Percentiles rank a stretch among this genome's conserved stretches.
These are phyloP conservation scores for Sebastolobus alascanus DNA, from an alignment of 2,797 vertebrate genomes.

Conservation along the genomic window DNA sequence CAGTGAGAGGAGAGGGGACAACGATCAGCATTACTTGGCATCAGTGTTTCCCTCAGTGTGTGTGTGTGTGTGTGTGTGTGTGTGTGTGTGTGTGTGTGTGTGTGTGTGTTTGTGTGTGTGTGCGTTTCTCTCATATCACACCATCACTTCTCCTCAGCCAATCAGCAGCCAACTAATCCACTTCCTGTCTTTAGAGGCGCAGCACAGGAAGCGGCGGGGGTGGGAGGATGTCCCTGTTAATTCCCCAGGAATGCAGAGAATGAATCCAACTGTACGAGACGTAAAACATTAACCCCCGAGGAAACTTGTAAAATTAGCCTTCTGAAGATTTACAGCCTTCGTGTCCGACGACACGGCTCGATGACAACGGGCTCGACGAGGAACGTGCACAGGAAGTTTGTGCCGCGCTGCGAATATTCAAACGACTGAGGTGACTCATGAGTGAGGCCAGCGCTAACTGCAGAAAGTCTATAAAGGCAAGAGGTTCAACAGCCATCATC, in stretches of 20 bases:
- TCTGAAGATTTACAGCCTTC: not conserved
- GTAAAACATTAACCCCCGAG: conserved; percentile 60
- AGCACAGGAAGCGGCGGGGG: conserved; percentile 68
- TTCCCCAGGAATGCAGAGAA: conserved; percentile 72
- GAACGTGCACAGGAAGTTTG: conserved; percentile 14
- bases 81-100: conserved; percentile 4
- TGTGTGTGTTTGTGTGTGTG: conserved; percentile 1
- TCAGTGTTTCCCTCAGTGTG: conserved; percentile 4
- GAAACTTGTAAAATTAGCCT: conserved; percentile 7
- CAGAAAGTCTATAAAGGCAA: not conserved
- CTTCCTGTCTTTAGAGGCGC: conserved; percentile 75
- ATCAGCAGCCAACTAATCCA: conserved; percentile 58
- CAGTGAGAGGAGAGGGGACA: not conserved
- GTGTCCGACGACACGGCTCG: not conserved
- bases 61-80: conserved; percentile 1
- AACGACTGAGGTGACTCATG: not conserved
- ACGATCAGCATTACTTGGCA: not conserved
- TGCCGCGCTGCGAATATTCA: conserved; percentile 12
- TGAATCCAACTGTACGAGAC: conserved; percentile 47
- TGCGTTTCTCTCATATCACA: conserved; percentile 55
- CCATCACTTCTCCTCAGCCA: conserved; percentile 60
- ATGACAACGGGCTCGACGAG: rapidly evolving
- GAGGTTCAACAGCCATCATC: not conserved
- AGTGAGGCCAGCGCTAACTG: conserved; percentile 6
- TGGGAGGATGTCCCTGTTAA: conserved; percentile 73